These are phyloP conservation scores for Ursus arctos DNA, from an alignment of 2,113 vertebrate species.

Conservation along the genomic window DNA sequence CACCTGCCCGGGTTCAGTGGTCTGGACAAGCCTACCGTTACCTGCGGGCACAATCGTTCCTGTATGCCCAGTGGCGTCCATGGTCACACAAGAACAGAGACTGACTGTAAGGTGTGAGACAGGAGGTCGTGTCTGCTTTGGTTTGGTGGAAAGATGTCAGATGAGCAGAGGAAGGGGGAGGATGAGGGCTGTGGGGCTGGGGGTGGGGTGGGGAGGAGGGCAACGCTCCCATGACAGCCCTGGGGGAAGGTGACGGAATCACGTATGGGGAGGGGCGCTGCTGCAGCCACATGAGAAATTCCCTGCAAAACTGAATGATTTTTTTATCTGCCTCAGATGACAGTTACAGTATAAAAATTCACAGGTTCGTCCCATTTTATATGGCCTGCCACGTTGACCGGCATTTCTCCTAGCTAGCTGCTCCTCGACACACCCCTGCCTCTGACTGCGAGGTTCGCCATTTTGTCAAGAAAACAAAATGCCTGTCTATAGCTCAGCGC, in stretches of 20 bases:
- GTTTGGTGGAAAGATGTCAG: background rate
- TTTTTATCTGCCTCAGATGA: background rate
- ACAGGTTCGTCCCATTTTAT: background rate
- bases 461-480: slow-evolving; percentile 69
- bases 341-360: too few species aligned
- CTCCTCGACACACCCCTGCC: background rate
- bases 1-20: background rate
- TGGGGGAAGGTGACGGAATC: background rate
- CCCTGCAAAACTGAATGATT: background rate
- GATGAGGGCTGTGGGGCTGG: background rate
- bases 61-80: accelerated
- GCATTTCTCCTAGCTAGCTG: background rate
- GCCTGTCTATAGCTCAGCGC: background rate
- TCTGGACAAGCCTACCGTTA: background rate
- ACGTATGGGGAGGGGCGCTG: accelerated
- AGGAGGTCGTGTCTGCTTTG: background rate
- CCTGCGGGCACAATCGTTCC: background rate
- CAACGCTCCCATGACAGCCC: background rate
- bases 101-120: background rate
- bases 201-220: too few species aligned
- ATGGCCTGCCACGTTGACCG: background rate
- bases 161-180: background rate
- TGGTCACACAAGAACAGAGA: background rate
- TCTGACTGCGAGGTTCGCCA: background rate
- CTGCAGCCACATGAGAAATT: background rate